Base-by-base conservation (phyloP, 1,140 invertebrate species). In the Cherax destructor region DNA sequence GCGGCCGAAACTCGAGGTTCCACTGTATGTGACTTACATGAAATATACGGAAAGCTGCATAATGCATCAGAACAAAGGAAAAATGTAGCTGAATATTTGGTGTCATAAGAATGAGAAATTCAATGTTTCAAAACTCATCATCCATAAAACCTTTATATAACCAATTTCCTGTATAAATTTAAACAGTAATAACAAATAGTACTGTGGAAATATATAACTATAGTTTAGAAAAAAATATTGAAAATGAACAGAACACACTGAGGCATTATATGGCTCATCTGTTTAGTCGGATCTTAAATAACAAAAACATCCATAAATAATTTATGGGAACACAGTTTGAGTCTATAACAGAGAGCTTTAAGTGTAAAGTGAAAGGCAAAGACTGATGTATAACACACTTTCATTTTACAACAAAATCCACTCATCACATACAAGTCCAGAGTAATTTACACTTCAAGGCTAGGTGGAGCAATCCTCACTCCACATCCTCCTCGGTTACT, bases 401-500 rank as follows among this genome's bases (percentile, higher is more conserved):
- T n/a, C n/a, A 72, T 72, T 30, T 72, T 72, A 21, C 4, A 11
- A 18, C n/a, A 6, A 72, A 24, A 30, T 30, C n/a, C n/a, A 72
- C 69, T 24, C 69, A 72, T 18, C 24, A 72, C 18, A 30, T 72
- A 72, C 10, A 16, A 72, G n/a, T 30, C n/a, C 69, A n/a, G 30
- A 24, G 3, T 72, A 72, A 24, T 72, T 13, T 24, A 72, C 11
- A 30, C 6, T 72, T 72, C 69, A 72, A 72, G 69, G 69, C 69
- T 72, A 72, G 59, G 4, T 79, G 86, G 41, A 21, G n/a, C 49
- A 50, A n/a, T 7, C 47, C 76, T 92, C 77, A 93, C 84, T 93
- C 92, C n/a, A 93, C 89, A 76, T 93, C 92, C 16, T 93, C 92
- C 13, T 93, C 92, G 0, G 81, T 84, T 7, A 93, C 89, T 84